Evolutionary conservation across 92 coral and sea anemone genomes (phyloP), one percentile per base, ranked within the genome.

Genomic region (Epizoanthus ramosus): DNA sequence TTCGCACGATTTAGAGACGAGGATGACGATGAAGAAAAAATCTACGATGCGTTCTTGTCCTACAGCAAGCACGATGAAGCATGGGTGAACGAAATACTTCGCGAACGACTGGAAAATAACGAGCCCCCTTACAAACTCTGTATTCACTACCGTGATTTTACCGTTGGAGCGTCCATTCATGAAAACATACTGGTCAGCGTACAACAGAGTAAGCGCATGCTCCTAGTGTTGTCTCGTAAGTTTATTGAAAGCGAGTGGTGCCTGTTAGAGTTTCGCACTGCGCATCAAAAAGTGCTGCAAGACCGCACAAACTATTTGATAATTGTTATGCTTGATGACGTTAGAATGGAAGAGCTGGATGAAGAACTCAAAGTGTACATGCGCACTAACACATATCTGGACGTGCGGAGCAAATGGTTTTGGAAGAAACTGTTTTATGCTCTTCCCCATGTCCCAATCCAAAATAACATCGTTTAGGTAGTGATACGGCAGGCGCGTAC

Each of bases 361-460:
- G 88, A 85, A 6, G 88, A 85, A 53, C 56, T 75, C 16, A 60
- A 75, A 71, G 14, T 85, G 68, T 77, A 85, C 53, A 21, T 85
- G 33, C 64, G 83, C 37, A 85, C 84, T 15, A 85, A 87, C 63
- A 87, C 90, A 16, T 87, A 81, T 53, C 68, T 87, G 24, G 72
- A 61, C 23, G 70, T 73, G 24, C 54, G 63, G 2, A 73, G 77
- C 57, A 87, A 73, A 24, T 87, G 86, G 90, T 87, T 87, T 76
- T 87, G 90, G 90, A 68, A 80, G 28, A 82, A 87, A 41, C 73
- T 81, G 10, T 57, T 80, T 37, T 87, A 87, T 41, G 86, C 85
- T 52, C 60, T 87, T 18, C 90, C 90, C 0, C 85, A n/a, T 15
- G 25, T 6, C 3, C 71, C 71, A 8, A 9, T 47, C 54, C 54